Evolutionary conservation across 1,140 invertebrate species (phyloP).

Genomic region (Drosophila mayri): DNA sequence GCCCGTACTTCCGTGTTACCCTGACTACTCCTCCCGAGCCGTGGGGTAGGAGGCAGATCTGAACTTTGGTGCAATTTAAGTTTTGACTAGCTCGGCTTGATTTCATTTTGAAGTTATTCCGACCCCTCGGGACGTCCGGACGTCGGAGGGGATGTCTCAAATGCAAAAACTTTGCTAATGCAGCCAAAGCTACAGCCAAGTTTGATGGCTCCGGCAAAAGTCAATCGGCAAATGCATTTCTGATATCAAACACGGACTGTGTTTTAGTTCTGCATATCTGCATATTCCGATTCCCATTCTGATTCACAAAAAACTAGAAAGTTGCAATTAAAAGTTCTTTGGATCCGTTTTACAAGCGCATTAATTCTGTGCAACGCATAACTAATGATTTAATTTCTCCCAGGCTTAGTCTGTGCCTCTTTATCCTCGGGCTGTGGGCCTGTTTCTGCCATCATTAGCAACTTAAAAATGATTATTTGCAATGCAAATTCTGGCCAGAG

Average conservation of each 20-base stretch:
- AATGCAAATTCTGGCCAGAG: conserved; percentile 60
- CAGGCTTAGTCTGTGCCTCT: conserved; percentile 9
- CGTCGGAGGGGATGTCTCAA: conserved; percentile 28
- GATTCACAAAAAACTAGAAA: conserved; percentile 34
- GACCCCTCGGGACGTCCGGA: neutral
- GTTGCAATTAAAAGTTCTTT: conserved; percentile 72
- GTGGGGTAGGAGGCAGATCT: conserved; percentile 1
- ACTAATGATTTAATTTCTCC: conserved; percentile 80
- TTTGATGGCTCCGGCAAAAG: conserved; percentile 48
- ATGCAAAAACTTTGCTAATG: conserved; percentile 76
- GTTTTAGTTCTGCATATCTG: conserved; percentile 23
- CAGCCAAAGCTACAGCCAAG: conserved; percentile 26
- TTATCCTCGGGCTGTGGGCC: conserved; percentile 1
- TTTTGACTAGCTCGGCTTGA: conserved; percentile 66
- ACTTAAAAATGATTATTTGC: conserved; percentile 79
- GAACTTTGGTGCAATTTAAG: conserved; percentile 72
- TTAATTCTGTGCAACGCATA: conserved; percentile 75
- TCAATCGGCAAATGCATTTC: conserved; percentile 71
- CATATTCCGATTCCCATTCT: conserved; percentile 23
- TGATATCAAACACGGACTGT: conserved; percentile 56
- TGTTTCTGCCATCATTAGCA: conserved; percentile 60
- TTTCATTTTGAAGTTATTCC: conserved; percentile 75
- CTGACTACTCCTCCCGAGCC: neutral
- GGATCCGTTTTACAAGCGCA: conserved; percentile 61
- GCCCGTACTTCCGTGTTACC: conserved; percentile 4